Evolutionary conservation across 2,797 vertebrate genomes (phyloP), one percentile per base, ranked within the genome.

Genomic region (Syndactyla subalaris): DNA sequence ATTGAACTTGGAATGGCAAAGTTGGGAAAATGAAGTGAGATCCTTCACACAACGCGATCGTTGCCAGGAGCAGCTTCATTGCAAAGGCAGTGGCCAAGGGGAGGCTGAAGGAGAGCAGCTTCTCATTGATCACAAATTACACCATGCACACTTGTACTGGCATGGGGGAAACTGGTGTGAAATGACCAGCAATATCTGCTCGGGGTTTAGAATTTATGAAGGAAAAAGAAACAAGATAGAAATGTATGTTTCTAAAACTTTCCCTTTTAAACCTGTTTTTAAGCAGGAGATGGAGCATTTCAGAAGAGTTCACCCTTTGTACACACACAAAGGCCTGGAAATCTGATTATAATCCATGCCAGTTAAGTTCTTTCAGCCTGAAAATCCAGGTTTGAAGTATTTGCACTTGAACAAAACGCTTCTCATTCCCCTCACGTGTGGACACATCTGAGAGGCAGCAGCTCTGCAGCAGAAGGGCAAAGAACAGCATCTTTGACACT

Each of bases 41-140:
- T 24, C 75, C 67, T 41, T n/a, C 46, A 5, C 48, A 19, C 10
- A 3, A 2, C 1, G 5, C 2, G 54, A 4, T 13, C 2, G 12
- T 12, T 4, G 9, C 36, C 10, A 29, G 55, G 22, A n/a, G 46
- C 5, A 54, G 26, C n/a, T 45, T 27, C 39, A 0, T 0, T 1
- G 70, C 58, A 36, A 22, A 15, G 14, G 39, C n/a, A 51, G 58
- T 36, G 14, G 46, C 5, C 9, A 7, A 32, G 45, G 1, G 0
- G 10, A 38, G 32, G 10, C 30, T 26, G 51, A 57, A 8, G 19
- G 38, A 18, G 17, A 52, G 58, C 55, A 41, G 66, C 46, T 62
- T 21, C 67, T 19, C 63, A 9, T 3, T 21, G 21, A 1, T 2
- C 38, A 58, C 24, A 41, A 38, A 16, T 10, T 2, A 9, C 24